Conservation (phyloP, 1,140 invertebrate species). For the Dendroctonus ponderosae region DNA sequence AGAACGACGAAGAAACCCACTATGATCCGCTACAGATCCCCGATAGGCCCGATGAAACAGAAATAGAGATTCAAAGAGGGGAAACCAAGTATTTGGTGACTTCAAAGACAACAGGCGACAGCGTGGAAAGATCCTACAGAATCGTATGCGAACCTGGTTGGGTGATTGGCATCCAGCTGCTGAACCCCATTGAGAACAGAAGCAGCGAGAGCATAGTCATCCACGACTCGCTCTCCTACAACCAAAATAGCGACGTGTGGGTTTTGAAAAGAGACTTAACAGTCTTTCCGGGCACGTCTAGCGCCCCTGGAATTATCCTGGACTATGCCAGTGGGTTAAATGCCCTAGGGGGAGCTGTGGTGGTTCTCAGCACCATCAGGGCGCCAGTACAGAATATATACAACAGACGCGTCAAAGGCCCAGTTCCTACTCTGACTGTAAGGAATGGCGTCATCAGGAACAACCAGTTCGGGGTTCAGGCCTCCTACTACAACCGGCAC, state of each 20-base stretch:
- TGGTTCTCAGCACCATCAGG: conserved; percentile 76
- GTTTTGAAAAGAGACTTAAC: conserved; percentile 76
- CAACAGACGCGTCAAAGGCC: conserved; percentile 71
- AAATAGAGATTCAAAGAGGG: conserved; percentile 63
- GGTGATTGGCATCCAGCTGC: conserved; percentile 75
- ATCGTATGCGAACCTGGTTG: conserved; percentile 60
- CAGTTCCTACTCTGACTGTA: conserved; percentile 71
- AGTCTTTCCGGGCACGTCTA: conserved; percentile 83
- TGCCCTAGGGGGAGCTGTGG: conserved; percentile 76
- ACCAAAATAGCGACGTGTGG: conserved; percentile 65
- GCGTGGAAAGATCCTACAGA: conserved; percentile 47
- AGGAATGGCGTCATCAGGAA: conserved; percentile 71
- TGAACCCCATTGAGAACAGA: conserved; percentile 85
- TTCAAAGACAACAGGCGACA: conserved; percentile 59
- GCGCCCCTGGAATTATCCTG: conserved; percentile 77
- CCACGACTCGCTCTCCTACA: conserved; percentile 68
- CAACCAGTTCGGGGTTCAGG: conserved; percentile 79
- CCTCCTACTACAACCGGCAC: conserved; percentile 87
- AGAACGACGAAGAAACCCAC: conserved; percentile 64
- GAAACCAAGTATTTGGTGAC: conserved; percentile 79
- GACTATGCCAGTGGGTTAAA: conserved; percentile 77
- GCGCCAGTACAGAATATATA: conserved; percentile 68
- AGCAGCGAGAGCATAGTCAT: conserved; percentile 80
- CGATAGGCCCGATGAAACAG: conserved; percentile 55
- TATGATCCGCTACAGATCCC: conserved; percentile 72